These are phyloP conservation scores for Aporophyla nigra DNA, from an alignment of 2,888 invertebrate genomes.

Conservation along the genomic window DNA sequence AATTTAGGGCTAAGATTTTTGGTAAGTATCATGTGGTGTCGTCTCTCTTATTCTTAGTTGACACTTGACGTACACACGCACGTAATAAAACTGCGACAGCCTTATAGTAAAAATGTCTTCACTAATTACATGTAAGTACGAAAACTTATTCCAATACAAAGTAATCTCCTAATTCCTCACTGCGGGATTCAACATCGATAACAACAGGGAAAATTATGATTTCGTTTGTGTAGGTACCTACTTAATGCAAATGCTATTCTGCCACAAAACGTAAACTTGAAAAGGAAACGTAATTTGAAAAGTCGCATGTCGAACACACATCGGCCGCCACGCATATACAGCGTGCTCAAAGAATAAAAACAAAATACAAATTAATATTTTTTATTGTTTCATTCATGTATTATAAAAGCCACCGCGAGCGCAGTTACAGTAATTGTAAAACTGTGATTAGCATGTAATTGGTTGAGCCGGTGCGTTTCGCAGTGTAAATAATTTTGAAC, in stretches of 20 bases:
- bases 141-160: not conserved
- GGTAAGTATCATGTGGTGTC: not conserved
- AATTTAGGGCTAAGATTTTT: not conserved
- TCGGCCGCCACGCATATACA: conserved; percentile 56
- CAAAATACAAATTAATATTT: conserved; percentile 21
- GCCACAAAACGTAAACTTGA: conserved; percentile 15
- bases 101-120: not conserved
- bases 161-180: not conserved
- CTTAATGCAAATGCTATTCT: conserved; percentile 26
- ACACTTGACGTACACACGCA: too few species aligned
- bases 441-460: conserved; percentile 87
- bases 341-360: conserved; percentile 49
- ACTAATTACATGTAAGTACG: not conserved
- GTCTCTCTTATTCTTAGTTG: too few species aligned
- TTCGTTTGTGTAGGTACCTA: not conserved
- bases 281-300: conserved; percentile 39
- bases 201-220: not conserved
- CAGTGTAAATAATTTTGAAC: conserved; percentile 75
- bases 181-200: conserved; percentile 1
- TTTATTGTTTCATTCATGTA: conserved; percentile 68
- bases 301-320: conserved; percentile 50
- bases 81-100: too few species aligned
- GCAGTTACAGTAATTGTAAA: conserved; percentile 79
- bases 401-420: conserved; percentile 65
- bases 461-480: conserved; percentile 73